Conservation (phyloP, 1,140 invertebrate species). For the Brevipalpus yothersi region DNA sequence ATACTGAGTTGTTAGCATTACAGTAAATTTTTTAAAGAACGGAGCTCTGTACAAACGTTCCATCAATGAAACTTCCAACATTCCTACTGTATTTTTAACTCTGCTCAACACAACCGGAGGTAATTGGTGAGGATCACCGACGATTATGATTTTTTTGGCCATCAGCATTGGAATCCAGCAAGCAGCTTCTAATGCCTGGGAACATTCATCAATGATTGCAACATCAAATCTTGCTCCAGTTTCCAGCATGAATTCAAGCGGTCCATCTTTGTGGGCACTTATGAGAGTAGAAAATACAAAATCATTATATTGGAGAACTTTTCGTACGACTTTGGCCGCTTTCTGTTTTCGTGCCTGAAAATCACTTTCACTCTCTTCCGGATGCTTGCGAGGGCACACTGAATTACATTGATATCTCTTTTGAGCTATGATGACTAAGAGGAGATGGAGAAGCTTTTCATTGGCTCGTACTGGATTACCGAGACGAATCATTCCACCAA, state of each 20-base stretch:
- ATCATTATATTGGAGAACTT: no score
- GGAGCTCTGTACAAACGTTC: constrained; percentile 29
- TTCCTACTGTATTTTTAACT: constrained; percentile 36
- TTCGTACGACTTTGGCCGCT: no score
- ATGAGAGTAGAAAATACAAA: background rate
- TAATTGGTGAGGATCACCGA: constrained; percentile 79
- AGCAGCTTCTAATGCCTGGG: background rate
- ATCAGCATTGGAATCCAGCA: background rate
- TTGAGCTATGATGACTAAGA: background rate
- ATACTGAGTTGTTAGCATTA: constrained; percentile 47
- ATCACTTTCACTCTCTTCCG: no score
- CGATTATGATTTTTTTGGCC: constrained; percentile 46
- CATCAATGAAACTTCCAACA: constrained; percentile 63
- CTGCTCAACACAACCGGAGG: constrained; percentile 55
- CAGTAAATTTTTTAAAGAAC: constrained; percentile 21
- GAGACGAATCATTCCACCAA: constrained; percentile 22
- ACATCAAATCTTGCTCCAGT: background rate
- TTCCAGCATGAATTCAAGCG: constrained; percentile 7
- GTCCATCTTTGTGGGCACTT: background rate
- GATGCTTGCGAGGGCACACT: no score
- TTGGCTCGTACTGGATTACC: constrained; percentile 31
- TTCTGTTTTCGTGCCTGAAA: no score
- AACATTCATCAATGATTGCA: background rate
- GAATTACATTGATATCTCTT: no score
- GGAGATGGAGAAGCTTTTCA: background rate